These are phyloP conservation scores for Meghimatium bilineatum DNA, from an alignment of 2,888 invertebrate genomes.

Conservation along the genomic window DNA sequence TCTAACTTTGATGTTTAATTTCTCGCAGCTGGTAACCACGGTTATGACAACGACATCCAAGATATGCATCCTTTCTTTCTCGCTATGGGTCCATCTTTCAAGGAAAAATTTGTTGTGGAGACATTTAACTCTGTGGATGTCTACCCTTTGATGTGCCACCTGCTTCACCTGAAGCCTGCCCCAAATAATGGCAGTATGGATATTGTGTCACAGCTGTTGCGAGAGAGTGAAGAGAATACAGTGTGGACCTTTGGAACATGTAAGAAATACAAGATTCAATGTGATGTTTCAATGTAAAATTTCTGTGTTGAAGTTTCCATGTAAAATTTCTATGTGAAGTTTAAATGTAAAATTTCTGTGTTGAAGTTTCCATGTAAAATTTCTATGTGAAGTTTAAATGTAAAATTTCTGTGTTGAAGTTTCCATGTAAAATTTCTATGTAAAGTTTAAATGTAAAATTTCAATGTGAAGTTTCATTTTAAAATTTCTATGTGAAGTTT, in stretches of 20 bases:
- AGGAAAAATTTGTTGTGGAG: constrained; percentile 59
- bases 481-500: no score
- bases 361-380: no score
- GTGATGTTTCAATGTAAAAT: no score
- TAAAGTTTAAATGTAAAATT: no score
- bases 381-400: no score
- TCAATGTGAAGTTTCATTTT: no score
- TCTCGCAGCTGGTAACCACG: constrained; percentile 71
- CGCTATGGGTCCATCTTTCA: constrained; percentile 81
- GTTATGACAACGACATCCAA: constrained; percentile 78
- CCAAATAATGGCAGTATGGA: constrained; percentile 72
- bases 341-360: no score
- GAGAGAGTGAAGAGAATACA: constrained; percentile 46
- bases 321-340: no score
- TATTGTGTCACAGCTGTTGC: constrained; percentile 55
- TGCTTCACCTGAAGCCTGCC: constrained; percentile 70
- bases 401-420: no score
- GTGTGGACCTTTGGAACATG: constrained; percentile 63
- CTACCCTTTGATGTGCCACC: constrained; percentile 74
- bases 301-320: no score
- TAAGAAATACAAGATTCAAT: constrained; percentile 60
- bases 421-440: no score
- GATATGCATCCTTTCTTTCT: constrained; percentile 85
- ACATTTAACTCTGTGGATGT: constrained; percentile 73
- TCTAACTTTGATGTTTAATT: no score